Base-by-base conservation (phyloP, 1,140 invertebrate species). In the Macrobrachium nipponense region DNA sequence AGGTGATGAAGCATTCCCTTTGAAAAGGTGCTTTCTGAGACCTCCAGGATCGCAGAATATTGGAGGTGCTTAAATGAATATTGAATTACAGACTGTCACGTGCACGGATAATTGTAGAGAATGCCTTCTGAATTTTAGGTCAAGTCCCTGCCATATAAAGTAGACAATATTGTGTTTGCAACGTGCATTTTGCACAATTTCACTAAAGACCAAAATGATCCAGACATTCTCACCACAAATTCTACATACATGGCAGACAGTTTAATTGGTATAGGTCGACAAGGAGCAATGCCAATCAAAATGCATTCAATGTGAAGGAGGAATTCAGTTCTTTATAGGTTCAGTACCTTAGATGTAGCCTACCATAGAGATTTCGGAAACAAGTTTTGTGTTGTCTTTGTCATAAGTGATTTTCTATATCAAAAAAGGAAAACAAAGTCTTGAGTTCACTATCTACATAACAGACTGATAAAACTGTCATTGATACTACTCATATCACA, bases 151-250 rank as follows among this genome's bases (percentile, higher is more conserved):
- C 73, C 17, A 10, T 44, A 76, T 58, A 76, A 76, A 10, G 8
- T 43, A 76, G 73, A 51, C 0, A 51, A 11, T 59, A 51, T 76
- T 17, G 17, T 76, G 58, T 23, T 76, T 76, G 43, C 73, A 51
- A 51, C n/a, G 0, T 75, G 72, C n/a, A 36, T 75, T 75, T 75
- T 75, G 27, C 72, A 75, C 44, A 75, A 20, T 75, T 75, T 23
- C n/a, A 75, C 43, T 5, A 75, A n/a, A 43, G 72, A 20, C 8
- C 23, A 44, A 75, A 27, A 36, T 75, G 14, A 11, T 10, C 8
- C 51, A 76, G 43, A 58, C 43, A 51, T 23, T 76, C 14, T 44
- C 2, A 75, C n/a, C 44, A 75, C 36, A 14, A 51, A 75, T 7
- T 36, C 72, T 15, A 43, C 27, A 12, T 36, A 4, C 72, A 44